Base-by-base conservation (phyloP, 2,888 invertebrate species). In the Caenorhabditis sp. region DNA sequence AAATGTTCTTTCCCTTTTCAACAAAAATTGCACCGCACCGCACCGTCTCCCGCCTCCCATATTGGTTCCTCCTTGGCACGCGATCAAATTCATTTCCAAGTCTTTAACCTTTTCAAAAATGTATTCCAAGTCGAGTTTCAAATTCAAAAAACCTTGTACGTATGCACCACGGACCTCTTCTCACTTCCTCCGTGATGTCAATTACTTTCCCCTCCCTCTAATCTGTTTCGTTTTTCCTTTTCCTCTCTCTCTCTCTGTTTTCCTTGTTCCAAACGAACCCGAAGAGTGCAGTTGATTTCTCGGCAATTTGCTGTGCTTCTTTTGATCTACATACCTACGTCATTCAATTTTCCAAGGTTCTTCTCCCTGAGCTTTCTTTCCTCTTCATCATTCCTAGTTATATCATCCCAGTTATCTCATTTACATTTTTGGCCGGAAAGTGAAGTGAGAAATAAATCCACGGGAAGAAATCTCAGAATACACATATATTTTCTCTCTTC, bases 401-500 rank as follows among this genome's bases (percentile, higher is more conserved):
- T 47, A 47, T 47, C n/a, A n/a, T n/a, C n/a, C n/a, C n/a, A n/a
- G n/a, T 3, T 64, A 28, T 50, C 37, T 53, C 24, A 67, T 67
- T 67, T 67, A 56, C 67, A 67, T 67, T 60, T 69, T 60, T 69
- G 60, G 60, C 60, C 68, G 68, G 69, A 69, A 62, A 71, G n/a
- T n/a, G n/a, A n/a, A n/a, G n/a, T n/a, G 32, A 32, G 32, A 32
- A 32, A 32, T n/a, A n/a, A n/a, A n/a, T n/a, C n/a, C n/a, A n/a
- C n/a, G n/a, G 32, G 32, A 32, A 32, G 9, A 6, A 4, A 32
- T 62, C 51, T 71, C 9, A n/a, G 3, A 18, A 18, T 47, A 4
- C 47, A 47, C 18, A 18, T 2, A 11, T 40, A 40, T 40, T 13
- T 32, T 26, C 56, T 6, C 4, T 9, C 32, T 6, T 9, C 35